phyloP scores from a whole-genome alignment of 2,797 vertebrate genomes.

The Gorsachius magnificus region DNA sequence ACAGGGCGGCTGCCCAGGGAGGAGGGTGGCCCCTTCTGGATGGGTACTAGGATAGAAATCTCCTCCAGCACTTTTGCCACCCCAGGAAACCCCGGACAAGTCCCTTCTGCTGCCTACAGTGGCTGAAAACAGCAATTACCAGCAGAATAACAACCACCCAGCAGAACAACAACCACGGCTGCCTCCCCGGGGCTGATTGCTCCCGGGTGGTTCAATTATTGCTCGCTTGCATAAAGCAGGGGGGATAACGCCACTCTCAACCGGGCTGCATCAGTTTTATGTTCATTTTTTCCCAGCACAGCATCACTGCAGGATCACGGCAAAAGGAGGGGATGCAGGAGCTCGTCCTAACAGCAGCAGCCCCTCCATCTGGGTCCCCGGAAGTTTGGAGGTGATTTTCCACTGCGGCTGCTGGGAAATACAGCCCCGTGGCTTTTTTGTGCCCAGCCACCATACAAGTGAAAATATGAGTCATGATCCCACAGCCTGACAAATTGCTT shows the following conservation, averaged over 20 bases:
- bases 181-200: neutral
- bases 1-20: neutral
- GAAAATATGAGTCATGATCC: neutral
- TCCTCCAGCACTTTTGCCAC: neutral
- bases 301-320: accelerated
- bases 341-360: accelerated
- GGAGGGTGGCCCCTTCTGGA: neutral
- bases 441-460: neutral
- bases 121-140: neutral
- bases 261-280: neutral
- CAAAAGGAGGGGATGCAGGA: neutral
- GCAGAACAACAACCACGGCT: neutral
- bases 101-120: neutral
- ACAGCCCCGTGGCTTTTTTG: neutral
- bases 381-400: neutral
- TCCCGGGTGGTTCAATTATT: neutral
- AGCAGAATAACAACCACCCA: neutral
- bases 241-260: neutral
- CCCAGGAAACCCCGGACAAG: neutral
- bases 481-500: neutral
- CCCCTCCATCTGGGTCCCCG: accelerated
- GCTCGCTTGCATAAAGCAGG: neutral
- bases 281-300: neutral
- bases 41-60: neutral
- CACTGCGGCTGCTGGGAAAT: accelerated